These are phyloP conservation scores for Champsocephalus esox DNA, from an alignment of 2,797 vertebrate genomes.

Conservation along the genomic window DNA sequence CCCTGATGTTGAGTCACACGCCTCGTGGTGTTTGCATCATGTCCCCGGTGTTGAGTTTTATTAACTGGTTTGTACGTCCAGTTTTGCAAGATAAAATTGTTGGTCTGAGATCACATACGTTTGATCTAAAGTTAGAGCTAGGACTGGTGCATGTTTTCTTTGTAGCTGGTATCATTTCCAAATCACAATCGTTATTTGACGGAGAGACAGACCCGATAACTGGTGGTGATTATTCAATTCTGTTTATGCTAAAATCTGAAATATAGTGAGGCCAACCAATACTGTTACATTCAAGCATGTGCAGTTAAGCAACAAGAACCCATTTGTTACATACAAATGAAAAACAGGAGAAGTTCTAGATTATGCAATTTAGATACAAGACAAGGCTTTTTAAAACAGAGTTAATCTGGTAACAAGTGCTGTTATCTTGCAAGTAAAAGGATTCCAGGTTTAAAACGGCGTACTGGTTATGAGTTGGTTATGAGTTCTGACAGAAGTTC, in stretches of 20 bases:
- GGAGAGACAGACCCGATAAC: background rate
- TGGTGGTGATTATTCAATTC: too few relatives aligned
- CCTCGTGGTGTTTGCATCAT: conserved; percentile 53
- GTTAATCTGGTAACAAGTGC: background rate
- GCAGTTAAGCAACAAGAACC: background rate
- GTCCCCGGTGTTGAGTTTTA: conserved; percentile 59
- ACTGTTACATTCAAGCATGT: background rate
- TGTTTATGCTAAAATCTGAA: background rate
- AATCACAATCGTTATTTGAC: background rate
- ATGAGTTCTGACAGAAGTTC: conserved; percentile 14
- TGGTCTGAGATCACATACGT: conserved; percentile 10
- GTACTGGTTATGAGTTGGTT: conserved; percentile 4
- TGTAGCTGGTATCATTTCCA: too few relatives aligned
- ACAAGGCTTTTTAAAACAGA: background rate
- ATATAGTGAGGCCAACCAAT: background rate
- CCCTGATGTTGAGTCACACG: conserved; percentile 38
- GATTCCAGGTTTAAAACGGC: background rate
- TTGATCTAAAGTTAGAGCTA: background rate
- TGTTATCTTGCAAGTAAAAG: background rate
- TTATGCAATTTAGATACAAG: background rate
- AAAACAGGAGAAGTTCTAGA: background rate
- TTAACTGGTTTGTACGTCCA: conserved; percentile 29
- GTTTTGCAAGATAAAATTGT: conserved; percentile 30
- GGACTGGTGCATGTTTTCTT: background rate
- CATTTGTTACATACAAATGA: background rate